Percentiles rank a stretch among this genome's conserved stretches.
phyloP scores from a whole-genome alignment of 2,113 vertebrate genomes.

The Megaceryle maxima region DNA sequence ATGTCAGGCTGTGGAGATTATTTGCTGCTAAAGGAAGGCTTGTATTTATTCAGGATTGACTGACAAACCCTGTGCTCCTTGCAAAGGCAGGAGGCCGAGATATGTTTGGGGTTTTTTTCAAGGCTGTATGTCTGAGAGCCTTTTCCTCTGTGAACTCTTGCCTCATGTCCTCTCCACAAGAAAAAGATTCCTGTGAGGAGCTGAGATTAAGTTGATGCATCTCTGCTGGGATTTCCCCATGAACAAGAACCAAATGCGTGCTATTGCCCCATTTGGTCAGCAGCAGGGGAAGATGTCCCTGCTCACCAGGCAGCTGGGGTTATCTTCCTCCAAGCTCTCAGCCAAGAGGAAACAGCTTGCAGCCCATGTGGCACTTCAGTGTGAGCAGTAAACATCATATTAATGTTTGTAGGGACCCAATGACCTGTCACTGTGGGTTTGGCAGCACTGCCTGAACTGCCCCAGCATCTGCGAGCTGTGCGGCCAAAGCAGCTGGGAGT shows the following conservation, averaged over 20 bases:
- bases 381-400: not conserved
- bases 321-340: not conserved
- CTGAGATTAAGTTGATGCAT: not conserved
- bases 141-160: not conserved
- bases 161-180: not conserved
- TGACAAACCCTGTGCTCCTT: not conserved
- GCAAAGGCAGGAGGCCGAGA: not conserved
- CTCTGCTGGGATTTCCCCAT: not conserved
- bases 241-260: not conserved
- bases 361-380: slow-evolving; percentile 44
- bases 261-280: rapidly evolving
- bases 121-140: not conserved
- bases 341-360: slow-evolving; percentile 59
- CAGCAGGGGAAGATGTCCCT: not conserved
- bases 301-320: not conserved
- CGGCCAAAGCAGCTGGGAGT: not conserved
- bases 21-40: not conserved
- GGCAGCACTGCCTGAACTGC: not conserved
- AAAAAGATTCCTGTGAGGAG: not conserved
- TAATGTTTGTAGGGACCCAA: not conserved
- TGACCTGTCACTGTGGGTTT: slow-evolving; percentile 24
- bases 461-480: rapidly evolving
- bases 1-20: not conserved
- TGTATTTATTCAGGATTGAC: not conserved
- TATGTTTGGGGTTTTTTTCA: not conserved